Base-by-base conservation (phyloP, 2,888 invertebrate genomes). In the Callyntrura sp. region DNA sequence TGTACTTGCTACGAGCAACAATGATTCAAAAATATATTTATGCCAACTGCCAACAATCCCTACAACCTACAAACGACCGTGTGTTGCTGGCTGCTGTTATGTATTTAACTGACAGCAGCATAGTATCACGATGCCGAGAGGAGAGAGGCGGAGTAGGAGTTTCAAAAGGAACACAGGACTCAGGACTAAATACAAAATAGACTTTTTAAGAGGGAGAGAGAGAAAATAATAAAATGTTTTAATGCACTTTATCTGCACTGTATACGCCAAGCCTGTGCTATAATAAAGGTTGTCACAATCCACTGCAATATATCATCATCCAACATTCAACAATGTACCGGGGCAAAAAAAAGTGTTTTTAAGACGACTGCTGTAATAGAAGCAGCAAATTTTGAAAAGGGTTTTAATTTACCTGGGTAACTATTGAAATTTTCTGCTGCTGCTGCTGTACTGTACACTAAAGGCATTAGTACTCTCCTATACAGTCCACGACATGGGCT, bases 251-350 rank as follows among this genome's bases (percentile, higher is more conserved):
- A 51, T 51, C 14, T 8, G 12, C 51, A 51, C 12, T n/a, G n/a
- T 6, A 60, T 23, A 60, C 23, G 23, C 23, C 23, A 20, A 60
- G 60, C n/a, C n/a, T 23, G 17, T 70, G 17, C 70, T 70, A 43
- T 43, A 43, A 70, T 11, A 23, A 12, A 23, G 12, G 65, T 17
- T 8, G 70, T 70, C 70, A 70, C 35, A 70, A 70, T 70, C 11
- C 70, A 43, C 35, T 45, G 70, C 28, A 35, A 28, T 17, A 35
- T 35, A 35, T 35, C 35, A 35, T 35, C 35, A 70, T 43, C 14
- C 35, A 68, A 35, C 28, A 68, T 14, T 28, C 70, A 43, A 70
- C 70, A 70, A 70, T 70, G 70, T 70, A 70, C 65, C 35, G 35
- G 35, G 35, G 35, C 35, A 35, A 35, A 35, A 35, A 35, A 35